Base-by-base conservation (phyloP, 1,140 invertebrate genomes). In the Acromyrmex echinatior region DNA sequence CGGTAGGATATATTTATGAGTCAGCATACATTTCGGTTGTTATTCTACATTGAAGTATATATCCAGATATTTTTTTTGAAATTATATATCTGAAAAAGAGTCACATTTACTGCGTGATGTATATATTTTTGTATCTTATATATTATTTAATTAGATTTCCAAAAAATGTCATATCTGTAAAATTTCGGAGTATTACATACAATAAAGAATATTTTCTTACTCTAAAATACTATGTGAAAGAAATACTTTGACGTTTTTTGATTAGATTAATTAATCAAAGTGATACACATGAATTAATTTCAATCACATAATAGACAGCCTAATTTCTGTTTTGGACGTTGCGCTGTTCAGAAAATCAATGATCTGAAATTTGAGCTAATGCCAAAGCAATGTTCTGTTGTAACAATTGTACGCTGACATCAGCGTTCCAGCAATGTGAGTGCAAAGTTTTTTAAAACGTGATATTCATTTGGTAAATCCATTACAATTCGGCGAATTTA, bases 261-360 rank as follows among this genome's bases (percentile, higher is more conserved):
- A 56, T 66, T 21, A 62, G n/a, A 53, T 62, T 79, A 68, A 66
- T 86, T 79, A 45, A 78, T 31, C 71, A 49, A 45, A 51, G 2
- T 31, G 60, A 71, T 39, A 53, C 21, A 60, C 68, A 39, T 39
- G 53, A 73, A 86, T 74, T 63, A 62, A 87, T 53, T 76, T 71
- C 74, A 77, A 77, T 87, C 66, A 45, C 60, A 6, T 18, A 51
- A 18, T 45, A 18, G 51, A 60, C 76, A 60, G 77, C 85, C 76
- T 28, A 82, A 87, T 91, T 86, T 79, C 71, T 21, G 66, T 25
- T 35, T 79, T 63, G 45, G 53, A 74, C 71, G n/a, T 65, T 73
- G 12, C 25, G 12, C 3, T 45, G 53, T 39, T 65, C 76, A 84
- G 80, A 84, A 84, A 84, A 84, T 84, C 80, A 84, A 84, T 84